A percentile compares a stretch with the other conserved stretches of the same genome.
Evolutionary conservation across 1,140 invertebrate species (phyloP).

Genomic region (Goniozus legneri): DNA sequence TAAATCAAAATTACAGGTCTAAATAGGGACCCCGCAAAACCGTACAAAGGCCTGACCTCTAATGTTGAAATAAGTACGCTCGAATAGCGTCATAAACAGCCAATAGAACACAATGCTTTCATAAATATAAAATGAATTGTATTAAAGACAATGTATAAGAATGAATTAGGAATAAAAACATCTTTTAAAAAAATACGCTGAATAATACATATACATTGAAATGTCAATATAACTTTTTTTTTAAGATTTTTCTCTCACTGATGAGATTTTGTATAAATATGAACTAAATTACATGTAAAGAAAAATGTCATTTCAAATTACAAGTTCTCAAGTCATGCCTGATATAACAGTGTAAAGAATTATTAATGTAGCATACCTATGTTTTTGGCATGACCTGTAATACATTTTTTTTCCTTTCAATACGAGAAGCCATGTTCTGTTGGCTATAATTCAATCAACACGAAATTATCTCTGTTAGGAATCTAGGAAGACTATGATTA

Average conservation of each 20-base stretch:
- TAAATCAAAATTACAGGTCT: constrained; percentile 19
- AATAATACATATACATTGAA: constrained; percentile 15
- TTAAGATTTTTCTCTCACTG: constrained; percentile 11
- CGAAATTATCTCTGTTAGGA: constrained; percentile 25
- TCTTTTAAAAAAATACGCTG: constrained; percentile 29
- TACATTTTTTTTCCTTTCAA: constrained; percentile 5
- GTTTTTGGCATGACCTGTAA: not conserved
- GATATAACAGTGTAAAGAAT: too few species aligned
- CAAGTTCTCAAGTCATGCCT: too few species aligned
- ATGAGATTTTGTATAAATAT: constrained; percentile 12
- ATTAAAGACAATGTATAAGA: constrained; percentile 23
- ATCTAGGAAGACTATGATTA: constrained; percentile 55
- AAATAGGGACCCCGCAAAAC: not conserved
- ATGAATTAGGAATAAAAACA: constrained; percentile 27
- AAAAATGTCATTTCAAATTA: too few species aligned
- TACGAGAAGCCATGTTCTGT: constrained; percentile 18
- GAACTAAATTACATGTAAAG: constrained; percentile 8
- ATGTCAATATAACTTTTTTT: constrained; percentile 15
- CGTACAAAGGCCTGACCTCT: too few species aligned
- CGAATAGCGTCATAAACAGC: constrained; percentile 32
- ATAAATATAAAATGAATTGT: constrained; percentile 23
- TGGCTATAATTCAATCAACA: constrained; percentile 9
- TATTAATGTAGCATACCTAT: too few species aligned
- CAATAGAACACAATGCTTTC: constrained; percentile 37
- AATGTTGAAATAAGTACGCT: constrained; percentile 32